Conservation (phyloP, 2,888 invertebrate genomes). For the Aproaerema taeniolella region DNA sequence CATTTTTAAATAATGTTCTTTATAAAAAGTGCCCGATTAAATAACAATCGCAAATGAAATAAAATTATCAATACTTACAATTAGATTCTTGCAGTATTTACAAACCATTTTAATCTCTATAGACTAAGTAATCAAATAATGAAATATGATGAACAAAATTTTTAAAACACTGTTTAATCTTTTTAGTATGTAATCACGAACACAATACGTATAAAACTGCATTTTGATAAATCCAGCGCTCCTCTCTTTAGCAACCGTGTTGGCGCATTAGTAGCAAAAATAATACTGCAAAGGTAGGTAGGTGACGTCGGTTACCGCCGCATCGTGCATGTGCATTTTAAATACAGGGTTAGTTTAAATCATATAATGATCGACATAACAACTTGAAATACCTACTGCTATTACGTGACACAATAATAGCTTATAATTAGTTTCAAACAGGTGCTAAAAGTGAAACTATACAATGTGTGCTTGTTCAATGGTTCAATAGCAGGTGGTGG, state of each 20-base stretch:
- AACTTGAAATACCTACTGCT: not conserved
- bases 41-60: not conserved
- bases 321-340: constrained; percentile 72
- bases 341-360: constrained; percentile 59
- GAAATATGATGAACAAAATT: constrained; percentile 24
- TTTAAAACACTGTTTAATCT: constrained; percentile 30
- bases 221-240: constrained; percentile 59
- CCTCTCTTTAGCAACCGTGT: constrained; percentile 57
- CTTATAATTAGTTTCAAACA: no score
- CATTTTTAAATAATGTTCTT: not conserved
- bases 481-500: no score
- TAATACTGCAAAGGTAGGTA: constrained; percentile 73
- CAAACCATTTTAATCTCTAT: constrained; percentile 35
- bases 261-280: constrained; percentile 71
- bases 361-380: constrained; percentile 28
- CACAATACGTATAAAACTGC: constrained; percentile 52
- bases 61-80: no score
- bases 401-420: not conserved
- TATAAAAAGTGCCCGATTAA: no score
- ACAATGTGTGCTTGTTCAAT: no score
- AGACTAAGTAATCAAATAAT: constrained; percentile 32
- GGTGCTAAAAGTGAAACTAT: no score
- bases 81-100: not conserved
- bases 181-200: constrained; percentile 41
- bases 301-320: constrained; percentile 71